Evolutionary conservation across 2,113 vertebrate genomes (phyloP), one percentile per base, ranked within the genome.

Genomic region (Grallaria varia): DNA sequence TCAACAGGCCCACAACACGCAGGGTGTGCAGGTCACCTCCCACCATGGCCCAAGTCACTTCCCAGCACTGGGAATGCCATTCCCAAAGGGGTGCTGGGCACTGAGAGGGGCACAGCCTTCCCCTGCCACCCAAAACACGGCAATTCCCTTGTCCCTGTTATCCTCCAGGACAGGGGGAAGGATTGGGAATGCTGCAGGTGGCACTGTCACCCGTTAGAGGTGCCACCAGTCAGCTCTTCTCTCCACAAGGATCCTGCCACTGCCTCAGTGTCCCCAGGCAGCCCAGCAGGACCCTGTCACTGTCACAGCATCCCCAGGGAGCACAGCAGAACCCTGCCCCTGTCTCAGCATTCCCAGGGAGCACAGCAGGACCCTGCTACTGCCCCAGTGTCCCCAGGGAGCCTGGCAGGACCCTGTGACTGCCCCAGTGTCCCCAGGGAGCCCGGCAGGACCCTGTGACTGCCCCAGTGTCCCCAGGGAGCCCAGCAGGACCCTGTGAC

Each of bases 1-100:
- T 11, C 2, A 1, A 30, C 3, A 4, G 47, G 40, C 6, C 2
- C 21, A 7, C 1, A 12, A 16, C 45, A 25, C 0, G 0, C 1
- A 0, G 2, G 10, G 12, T 6, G 20, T 1, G 4, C 11, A n/a
- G 4, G 4, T 84, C 66, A 55, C 11, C 49, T 40, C 74, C 44
- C 33, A 24, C 8, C 33, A 27, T 0, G 0, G 18, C 47, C 66
- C 5, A 9, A 14, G 45, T 10, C 1, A 0, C 14, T 9, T 22
- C 82, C 69, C 68, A 59, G 42, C 0, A 0, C 28, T 25, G 25
- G 9, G 18, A 14, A 11, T 19, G 37, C 42, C 24, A 17, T 39
- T 40, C n/a, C 68, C 56, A 60, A 58, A 81, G 9, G n/a, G n/a
- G 10, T 56, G 35, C 53, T 86, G 62, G 30, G 44, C 20, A 60